phyloP scores from a whole-genome alignment of 2,797 vertebrate genomes.

The Somateria mollissima region DNA sequence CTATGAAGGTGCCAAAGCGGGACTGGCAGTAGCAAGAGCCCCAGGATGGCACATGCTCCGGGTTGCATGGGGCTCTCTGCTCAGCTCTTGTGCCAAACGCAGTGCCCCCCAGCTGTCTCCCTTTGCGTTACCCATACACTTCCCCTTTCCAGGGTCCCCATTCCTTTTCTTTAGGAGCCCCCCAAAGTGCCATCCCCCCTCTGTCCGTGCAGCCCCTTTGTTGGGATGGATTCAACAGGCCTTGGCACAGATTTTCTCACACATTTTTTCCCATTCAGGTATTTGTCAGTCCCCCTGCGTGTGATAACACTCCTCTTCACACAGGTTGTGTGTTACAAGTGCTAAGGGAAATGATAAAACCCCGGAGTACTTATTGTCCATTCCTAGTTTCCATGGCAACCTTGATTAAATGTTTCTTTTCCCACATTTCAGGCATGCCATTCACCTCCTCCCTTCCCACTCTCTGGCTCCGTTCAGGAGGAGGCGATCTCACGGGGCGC shows the following conservation, averaged over 20 bases:
- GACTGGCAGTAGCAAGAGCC: not conserved
- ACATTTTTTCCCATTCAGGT: not conserved
- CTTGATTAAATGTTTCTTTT: conserved; percentile 27
- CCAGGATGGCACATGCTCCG: accelerated
- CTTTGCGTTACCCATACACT: not conserved
- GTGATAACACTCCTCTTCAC: conserved; percentile 5
- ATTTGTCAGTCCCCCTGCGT: not conserved
- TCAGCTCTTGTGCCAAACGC: not conserved
- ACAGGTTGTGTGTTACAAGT: not conserved
- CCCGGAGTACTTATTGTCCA: conserved; percentile 53
- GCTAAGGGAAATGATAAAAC: conserved; percentile 30
- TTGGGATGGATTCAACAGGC: not conserved
- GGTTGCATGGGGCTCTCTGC: not conserved
- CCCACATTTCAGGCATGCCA: conserved; percentile 31
- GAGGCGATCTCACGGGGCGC: not conserved
- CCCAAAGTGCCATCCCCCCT: not conserved
- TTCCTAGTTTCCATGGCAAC: conserved; percentile 54
- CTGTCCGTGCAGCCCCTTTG: not conserved
- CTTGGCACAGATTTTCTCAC: not conserved
- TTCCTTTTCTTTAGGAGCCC: not conserved
- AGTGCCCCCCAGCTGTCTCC: not conserved
- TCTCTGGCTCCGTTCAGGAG: not conserved
- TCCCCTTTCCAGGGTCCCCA: not conserved
- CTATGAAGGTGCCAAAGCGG: not conserved
- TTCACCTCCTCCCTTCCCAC: conserved; percentile 21